Evolutionary conservation across 2,113 vertebrate species (phyloP), one percentile per base, ranked within the genome.

Genomic region (Lagopus muta): DNA sequence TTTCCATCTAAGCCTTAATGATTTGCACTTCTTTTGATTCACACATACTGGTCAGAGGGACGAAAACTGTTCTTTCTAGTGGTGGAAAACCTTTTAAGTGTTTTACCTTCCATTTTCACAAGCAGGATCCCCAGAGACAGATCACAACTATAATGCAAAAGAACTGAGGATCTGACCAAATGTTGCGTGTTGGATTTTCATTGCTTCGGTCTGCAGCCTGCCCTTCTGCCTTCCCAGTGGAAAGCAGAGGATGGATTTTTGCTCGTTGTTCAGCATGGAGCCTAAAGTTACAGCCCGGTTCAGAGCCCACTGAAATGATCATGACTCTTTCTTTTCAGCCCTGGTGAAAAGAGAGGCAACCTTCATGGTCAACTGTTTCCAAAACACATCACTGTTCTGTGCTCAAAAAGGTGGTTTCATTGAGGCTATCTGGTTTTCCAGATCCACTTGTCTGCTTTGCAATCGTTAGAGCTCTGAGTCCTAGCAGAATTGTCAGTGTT

Each of bases 371-470:
- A 40, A 42, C 38, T 1, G 2, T 20, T 58, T 88, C 90, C 6
- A 0, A 90, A 88, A 90, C 27, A 69, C 13, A 77, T 30, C 18
- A 25, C 17, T 1, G 42, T 16, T 43, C 16, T 16, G 1, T 69
- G 47, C 74, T 83, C 38, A 54, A 17, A 74, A 85, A 40, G 20
- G 28, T 30, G 22, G 88, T 86, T 90, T 67, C 55, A 30, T 19
- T 24, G 38, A 93, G 69, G 88, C 94, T 67, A 60, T 77, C 22
- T 52, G 72, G n/a, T 60, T 92, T 88, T 91, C 34, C 83, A 45
- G 42, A 27, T 5, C 58, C 19, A 55, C 13, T 48, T 2, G 0
- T 74, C 70, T 45, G 57, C 74, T 65, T 78, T 61, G 43, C 43
- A 64, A 45, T 36, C 34, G 15, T 74, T 38, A 65, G 34, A 71